phyloP scores from a whole-genome alignment of 2,888 invertebrate species.

The Zootermopsis nevadensis region DNA sequence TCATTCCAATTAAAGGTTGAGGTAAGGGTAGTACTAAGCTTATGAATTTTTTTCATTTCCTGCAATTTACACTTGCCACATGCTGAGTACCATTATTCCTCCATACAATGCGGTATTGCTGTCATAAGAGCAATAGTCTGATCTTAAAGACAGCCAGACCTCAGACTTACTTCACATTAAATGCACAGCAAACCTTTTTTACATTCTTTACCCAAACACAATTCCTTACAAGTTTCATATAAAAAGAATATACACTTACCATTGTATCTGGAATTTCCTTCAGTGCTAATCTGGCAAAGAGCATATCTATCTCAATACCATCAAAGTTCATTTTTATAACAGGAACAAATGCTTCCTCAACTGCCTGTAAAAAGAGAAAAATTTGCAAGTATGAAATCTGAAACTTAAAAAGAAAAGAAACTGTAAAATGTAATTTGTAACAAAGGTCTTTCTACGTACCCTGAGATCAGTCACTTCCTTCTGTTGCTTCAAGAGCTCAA shows the following conservation, averaged over 20 bases:
- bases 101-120: too few species aligned
- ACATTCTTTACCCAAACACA: too few species aligned
- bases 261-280: constrained; percentile 91
- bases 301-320: constrained; percentile 98
- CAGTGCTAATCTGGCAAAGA: constrained; percentile 94
- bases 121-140: too few species aligned
- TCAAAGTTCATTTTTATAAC: constrained; percentile 99
- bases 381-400: not conserved
- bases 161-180: too few species aligned
- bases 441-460: constrained; percentile 64
- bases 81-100: too few species aligned
- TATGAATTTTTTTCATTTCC: too few species aligned
- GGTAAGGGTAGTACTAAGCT: too few species aligned
- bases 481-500: constrained; percentile 87
- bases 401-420: not conserved
- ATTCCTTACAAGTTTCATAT: not conserved
- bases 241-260: constrained; percentile 58
- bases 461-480: constrained; percentile 86
- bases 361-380: constrained; percentile 71
- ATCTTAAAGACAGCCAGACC: too few species aligned
- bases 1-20: too few species aligned
- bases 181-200: too few species aligned
- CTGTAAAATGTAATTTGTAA: not conserved
- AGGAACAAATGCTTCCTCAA: constrained; percentile 99
- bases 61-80: too few species aligned